Conservation (phyloP, 2,113 vertebrate species). For the Oreocharis arfaki region DNA sequence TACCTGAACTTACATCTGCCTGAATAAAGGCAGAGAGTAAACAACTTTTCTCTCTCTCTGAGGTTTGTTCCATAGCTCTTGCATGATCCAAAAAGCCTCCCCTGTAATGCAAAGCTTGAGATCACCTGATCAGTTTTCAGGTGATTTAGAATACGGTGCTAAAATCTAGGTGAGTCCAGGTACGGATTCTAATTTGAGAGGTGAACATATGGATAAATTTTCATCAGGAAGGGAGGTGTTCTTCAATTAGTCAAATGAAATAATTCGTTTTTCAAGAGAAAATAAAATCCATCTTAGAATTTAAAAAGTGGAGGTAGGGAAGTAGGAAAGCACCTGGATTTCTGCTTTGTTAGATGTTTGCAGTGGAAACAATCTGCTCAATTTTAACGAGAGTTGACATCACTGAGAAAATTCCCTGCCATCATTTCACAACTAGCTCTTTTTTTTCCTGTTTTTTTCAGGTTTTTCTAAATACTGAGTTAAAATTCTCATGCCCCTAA, state of each 20-base stretch:
- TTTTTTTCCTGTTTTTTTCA: background rate
- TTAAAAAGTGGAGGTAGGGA: background rate
- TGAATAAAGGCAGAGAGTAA: background rate
- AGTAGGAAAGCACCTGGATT: slow-evolving; percentile 52
- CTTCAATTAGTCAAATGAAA: background rate
- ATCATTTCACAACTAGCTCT: background rate
- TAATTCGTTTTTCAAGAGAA: background rate
- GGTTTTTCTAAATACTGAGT: background rate
- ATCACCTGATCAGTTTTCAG: background rate
- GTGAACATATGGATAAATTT: background rate
- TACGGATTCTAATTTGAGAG: background rate
- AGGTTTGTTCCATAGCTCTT: background rate
- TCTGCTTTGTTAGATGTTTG: slow-evolving; percentile 26
- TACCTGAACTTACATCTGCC: background rate
- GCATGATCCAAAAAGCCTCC: background rate
- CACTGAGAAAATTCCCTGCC: slow-evolving; percentile 31
- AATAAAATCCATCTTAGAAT: background rate
- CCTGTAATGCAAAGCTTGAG: background rate
- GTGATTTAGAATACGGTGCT: background rate
- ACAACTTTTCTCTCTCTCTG: background rate
- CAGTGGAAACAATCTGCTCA: slow-evolving; percentile 62
- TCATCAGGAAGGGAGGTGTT: background rate
- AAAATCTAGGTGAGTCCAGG: background rate
- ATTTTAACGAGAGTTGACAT: slow-evolving; percentile 52
- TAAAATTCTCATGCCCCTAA: background rate